These are phyloP conservation scores for Nannospalax galili DNA, from an alignment of 2,113 vertebrate species.

Conservation along the genomic window DNA sequence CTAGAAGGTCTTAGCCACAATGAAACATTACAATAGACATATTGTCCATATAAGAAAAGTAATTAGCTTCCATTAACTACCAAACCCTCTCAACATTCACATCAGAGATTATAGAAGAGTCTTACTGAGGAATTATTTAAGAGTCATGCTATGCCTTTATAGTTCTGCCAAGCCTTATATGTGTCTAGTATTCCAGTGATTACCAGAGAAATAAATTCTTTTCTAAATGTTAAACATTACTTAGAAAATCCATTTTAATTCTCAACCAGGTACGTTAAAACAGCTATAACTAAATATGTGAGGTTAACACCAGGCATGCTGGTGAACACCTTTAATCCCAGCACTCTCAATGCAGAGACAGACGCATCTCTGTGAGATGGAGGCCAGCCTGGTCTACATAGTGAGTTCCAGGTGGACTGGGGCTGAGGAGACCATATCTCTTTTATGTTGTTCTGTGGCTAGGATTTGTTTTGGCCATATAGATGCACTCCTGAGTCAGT, in stretches of 20 bases:
- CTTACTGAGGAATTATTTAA: constrained; percentile 12
- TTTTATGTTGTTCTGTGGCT: constrained; percentile 47
- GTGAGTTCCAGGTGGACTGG: too few relatives aligned
- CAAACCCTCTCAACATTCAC: neutral
- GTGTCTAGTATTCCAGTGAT: constrained; percentile 41
- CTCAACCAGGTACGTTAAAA: neutral
- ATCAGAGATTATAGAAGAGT: constrained; percentile 40
- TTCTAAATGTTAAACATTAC: constrained; percentile 51
- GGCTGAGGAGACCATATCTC: too few relatives aligned
- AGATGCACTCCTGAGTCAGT: neutral
- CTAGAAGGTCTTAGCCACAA: constrained; percentile 3
- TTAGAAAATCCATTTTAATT: constrained; percentile 39
- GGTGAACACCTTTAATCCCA: too few relatives aligned
- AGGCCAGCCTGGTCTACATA: too few relatives aligned
- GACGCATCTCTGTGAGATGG: too few relatives aligned
- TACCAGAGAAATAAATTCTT: neutral
- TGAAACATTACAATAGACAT: constrained; percentile 20
- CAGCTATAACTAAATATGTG: constrained; percentile 19
- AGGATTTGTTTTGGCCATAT: constrained; percentile 22
- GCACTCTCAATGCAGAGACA: too few relatives aligned
- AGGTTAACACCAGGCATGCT: neutral
- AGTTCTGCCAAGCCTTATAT: constrained; percentile 10
- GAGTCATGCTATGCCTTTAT: constrained; percentile 7
- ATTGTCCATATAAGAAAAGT: neutral
- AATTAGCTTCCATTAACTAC: constrained; percentile 33